Conservation (phyloP, 2,113 vertebrate species). For the Sorex araneus region DNA sequence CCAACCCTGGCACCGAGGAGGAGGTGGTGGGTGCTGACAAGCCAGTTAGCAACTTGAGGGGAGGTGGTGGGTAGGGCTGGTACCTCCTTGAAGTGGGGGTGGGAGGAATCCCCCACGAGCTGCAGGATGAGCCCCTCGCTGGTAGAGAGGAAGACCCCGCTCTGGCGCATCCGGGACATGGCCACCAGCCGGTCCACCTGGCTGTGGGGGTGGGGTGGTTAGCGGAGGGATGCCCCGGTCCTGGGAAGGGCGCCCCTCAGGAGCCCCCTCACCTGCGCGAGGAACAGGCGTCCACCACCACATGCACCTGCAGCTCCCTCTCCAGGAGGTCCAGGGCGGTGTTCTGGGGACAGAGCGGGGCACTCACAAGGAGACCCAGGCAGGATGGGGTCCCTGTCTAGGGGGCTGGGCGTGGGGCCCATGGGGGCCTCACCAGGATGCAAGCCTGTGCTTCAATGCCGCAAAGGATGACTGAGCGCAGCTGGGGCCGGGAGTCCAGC, state of each 20-base stretch:
- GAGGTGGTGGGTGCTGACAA: no score
- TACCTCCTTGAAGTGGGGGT: constrained; percentile 95
- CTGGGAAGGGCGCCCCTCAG: neutral
- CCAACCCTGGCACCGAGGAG: no score
- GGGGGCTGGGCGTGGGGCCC: neutral
- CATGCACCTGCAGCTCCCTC: constrained; percentile 93
- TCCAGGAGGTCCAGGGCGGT: constrained; percentile 93
- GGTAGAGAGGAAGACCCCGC: constrained; percentile 93
- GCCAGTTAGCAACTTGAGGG: no score
- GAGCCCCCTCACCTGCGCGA: constrained; percentile 90
- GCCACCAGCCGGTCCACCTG: constrained; percentile 95
- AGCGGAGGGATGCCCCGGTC: rapidly evolving
- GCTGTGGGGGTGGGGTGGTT: constrained; percentile 80
- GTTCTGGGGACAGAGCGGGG: constrained; percentile 85
- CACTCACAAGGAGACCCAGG: neutral
- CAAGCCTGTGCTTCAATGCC: constrained; percentile 95
- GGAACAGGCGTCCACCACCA: constrained; percentile 95
- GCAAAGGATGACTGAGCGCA: constrained; percentile 90
- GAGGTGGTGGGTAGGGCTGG: rapidly evolving
- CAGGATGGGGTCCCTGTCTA: no score
- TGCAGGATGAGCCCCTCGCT: constrained; percentile 94
- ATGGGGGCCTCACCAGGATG: constrained; percentile 88
- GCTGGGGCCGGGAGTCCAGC: constrained; percentile 83
- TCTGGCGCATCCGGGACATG: constrained; percentile 93
- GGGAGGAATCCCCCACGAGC: constrained; percentile 91